These are phyloP conservation scores for Cerceris ruficornis DNA, from an alignment of 2,888 invertebrate species.

Conservation along the genomic window DNA sequence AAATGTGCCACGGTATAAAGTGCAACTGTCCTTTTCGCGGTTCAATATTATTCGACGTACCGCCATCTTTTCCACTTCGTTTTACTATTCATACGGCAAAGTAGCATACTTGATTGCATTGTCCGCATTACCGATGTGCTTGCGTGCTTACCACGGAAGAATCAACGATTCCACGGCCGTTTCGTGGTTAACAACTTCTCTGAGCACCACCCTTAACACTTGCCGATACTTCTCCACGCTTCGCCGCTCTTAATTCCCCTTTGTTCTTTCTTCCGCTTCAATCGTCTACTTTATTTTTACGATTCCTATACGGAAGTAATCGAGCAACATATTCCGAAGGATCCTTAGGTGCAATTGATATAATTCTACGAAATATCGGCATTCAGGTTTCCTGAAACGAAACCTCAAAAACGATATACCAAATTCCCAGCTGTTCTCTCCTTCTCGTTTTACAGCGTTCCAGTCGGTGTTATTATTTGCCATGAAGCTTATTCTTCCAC, in stretches of 20 bases:
- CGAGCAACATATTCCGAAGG: constrained; percentile 24
- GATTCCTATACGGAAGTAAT: constrained; percentile 34
- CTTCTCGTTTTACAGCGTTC: neutral
- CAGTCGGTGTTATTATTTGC: neutral
- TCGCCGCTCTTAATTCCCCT: constrained; percentile 37
- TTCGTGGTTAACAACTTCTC: constrained; percentile 43
- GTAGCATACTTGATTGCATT: constrained; percentile 43
- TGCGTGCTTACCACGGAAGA: constrained; percentile 42
- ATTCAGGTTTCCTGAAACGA: constrained; percentile 18
- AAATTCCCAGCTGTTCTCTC: neutral
- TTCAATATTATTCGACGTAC: neutral
- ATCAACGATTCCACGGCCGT: constrained; percentile 44
- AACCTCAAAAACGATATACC: neutral
- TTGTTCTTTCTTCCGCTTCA: constrained; percentile 31
- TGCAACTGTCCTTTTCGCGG: neutral
- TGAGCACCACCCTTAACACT: constrained; percentile 43
- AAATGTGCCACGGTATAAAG: neutral
- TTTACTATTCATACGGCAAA: constrained; percentile 27
- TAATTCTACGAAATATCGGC: constrained; percentile 40
- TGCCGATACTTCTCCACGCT: constrained; percentile 50
- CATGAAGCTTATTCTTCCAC: constrained; percentile 1
- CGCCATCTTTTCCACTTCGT: constrained; percentile 11
- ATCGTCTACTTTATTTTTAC: constrained; percentile 42
- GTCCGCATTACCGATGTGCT: constrained; percentile 48
- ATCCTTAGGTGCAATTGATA: constrained; percentile 12